These are phyloP conservation scores for Urocolius indicus DNA, from an alignment of 2,113 vertebrate species.

Conservation along the genomic window DNA sequence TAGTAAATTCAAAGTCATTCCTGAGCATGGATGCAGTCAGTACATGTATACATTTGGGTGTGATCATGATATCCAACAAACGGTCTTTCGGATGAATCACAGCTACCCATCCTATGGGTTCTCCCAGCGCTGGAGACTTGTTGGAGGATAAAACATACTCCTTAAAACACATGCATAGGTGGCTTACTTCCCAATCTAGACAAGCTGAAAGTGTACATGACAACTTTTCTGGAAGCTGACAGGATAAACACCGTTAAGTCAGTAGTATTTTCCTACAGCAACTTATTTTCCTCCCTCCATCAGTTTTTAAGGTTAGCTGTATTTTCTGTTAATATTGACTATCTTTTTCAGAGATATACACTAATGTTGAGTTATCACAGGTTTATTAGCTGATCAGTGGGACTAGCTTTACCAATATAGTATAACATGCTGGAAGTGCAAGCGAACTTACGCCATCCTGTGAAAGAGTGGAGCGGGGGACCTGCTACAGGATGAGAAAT, in stretches of 20 bases:
- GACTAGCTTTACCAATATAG: not conserved
- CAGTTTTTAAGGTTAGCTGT: not conserved
- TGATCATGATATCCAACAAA: not conserved
- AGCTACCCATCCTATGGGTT: too few species aligned
- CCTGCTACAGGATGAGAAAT: not conserved
- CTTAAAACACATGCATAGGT: not conserved
- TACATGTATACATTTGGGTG: accelerated
- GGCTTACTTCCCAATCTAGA: not conserved
- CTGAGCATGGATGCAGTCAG: accelerated
- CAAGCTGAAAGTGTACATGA: accelerated
- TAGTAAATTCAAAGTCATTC: not conserved
- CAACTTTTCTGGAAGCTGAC: not conserved
- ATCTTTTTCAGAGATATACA: not conserved
- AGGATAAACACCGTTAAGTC: not conserved
- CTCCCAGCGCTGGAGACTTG: not conserved
- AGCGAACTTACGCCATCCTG: not conserved
- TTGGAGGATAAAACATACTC: not conserved
- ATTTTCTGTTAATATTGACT: not conserved
- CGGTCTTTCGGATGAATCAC: not conserved
- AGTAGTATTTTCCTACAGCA: not conserved
- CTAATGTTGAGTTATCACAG: not conserved
- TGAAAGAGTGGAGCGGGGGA: not conserved
- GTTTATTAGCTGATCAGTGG: not conserved
- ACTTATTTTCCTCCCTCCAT: not conserved
- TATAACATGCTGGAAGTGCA: accelerated